A percentile compares a stretch with the other conserved stretches of the same genome.
phyloP scores from a whole-genome alignment of 2,888 invertebrate species.

The Acronicta alni region DNA sequence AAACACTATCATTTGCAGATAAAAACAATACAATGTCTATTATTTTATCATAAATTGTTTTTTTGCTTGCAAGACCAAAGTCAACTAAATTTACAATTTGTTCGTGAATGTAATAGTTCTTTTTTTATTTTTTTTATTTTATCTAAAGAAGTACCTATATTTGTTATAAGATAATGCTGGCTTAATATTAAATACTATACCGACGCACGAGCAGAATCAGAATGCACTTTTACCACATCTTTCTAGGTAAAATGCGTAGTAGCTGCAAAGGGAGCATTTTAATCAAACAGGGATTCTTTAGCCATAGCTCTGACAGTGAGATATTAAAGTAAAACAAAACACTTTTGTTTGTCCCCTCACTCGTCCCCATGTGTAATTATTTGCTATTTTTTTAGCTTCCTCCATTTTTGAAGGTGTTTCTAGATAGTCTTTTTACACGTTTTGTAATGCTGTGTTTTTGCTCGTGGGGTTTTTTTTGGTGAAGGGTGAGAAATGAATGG shows the following conservation, averaged over 20 bases:
- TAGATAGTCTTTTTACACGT: slow-evolving; percentile 43
- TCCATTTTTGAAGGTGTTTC: slow-evolving; percentile 51
- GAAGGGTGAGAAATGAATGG: slow-evolving; percentile 9
- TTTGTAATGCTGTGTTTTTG: slow-evolving; percentile 26
- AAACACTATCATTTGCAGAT: too few species aligned
- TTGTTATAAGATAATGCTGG: too few species aligned
- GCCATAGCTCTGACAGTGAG: slow-evolving; percentile 72
- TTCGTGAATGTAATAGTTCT: too few species aligned
- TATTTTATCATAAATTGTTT: too few species aligned
- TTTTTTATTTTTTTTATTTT: too few species aligned
- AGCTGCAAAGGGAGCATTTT: slow-evolving; percentile 66
- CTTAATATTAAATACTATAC: too few species aligned
- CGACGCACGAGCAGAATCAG: not conserved
- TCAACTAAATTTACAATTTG: too few species aligned
- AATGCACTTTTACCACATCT: not conserved
- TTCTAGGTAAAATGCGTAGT: slow-evolving; percentile 23
- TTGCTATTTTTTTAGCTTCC: slow-evolving; percentile 70
- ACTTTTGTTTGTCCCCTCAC: slow-evolving; percentile 69
- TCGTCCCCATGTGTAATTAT: slow-evolving; percentile 74
- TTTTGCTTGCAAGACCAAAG: too few species aligned
- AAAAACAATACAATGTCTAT: too few species aligned
- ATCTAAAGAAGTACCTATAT: too few species aligned
- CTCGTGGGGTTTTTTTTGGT: slow-evolving; percentile 24
- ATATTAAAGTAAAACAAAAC: slow-evolving; percentile 83
- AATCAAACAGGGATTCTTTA: slow-evolving; percentile 74